Base-by-base conservation (phyloP, 1,140 invertebrate genomes). In the Pantala flavescens region DNA sequence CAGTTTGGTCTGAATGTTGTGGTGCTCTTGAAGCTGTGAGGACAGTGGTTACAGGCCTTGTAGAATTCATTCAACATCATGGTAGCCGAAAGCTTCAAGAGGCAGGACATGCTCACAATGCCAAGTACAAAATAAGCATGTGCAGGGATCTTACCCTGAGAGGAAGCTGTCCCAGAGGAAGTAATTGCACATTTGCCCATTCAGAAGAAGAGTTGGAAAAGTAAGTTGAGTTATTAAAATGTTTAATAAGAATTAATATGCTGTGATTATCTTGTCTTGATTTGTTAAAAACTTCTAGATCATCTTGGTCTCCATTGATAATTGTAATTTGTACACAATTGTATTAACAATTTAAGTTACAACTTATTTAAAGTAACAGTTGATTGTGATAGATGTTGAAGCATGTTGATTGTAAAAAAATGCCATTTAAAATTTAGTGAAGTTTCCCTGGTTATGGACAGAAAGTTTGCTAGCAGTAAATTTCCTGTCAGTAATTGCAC, bases 141-240 rank as follows among this genome's bases (percentile, higher is more conserved):
- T 98, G 95, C 79, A 86, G 95, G 7, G 95, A 97, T 83, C 84
- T 95, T 5, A 87, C 90, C 0, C 83, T 90, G 3, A 85, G 91
- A 19, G 89, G 91, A 0, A 89, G 86, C 43, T 98, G 95, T 83
- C 95, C 95, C 0, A 84, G 95, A 28, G 92, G 94, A 7, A 89
- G 87, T 23, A 90, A 89, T 79, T 98, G 96, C 82, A 96, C 93
- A 0, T 97, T 96, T 85, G 94, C 94, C 36, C 95, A 98, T 82
- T 94, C 92, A 11, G 91, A 93, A 76, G 91, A 95, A 75, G 95
- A 98, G 82, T 83, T 97, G 21, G 94, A 96, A 80, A 92, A 91
- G 86, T 95, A 86, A 49, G 28, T 16, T 24, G 23, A 71, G 14
- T 63, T 63, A 21, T 49, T 11, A 49, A 9, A 16, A 9, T 72